A percentile compares a stretch with the other conserved stretches of the same genome.
These are phyloP conservation scores for Metridium senile DNA, from an alignment of 92 coral and sea anemone species.

Conservation along the genomic window DNA sequence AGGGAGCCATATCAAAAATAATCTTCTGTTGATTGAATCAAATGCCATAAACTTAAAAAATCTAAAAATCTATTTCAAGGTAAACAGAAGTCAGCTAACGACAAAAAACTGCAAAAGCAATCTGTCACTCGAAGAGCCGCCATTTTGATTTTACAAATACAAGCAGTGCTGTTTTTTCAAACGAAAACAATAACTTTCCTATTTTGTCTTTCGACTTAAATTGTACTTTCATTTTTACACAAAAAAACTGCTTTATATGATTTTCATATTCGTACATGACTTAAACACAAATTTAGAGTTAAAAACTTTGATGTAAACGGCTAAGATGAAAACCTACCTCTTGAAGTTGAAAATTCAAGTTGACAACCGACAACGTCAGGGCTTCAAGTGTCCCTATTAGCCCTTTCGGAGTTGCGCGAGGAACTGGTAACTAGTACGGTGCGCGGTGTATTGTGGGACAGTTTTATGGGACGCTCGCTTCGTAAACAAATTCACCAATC, in stretches of 20 bases:
- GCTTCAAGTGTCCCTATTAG: conserved; percentile 17
- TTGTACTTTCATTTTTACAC: conserved; percentile 3
- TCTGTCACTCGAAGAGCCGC: conserved; percentile 11
- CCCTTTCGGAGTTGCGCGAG: conserved; percentile 51
- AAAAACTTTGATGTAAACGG: conserved; percentile 34
- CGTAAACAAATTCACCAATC: not conserved
- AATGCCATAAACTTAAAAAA: not conserved
- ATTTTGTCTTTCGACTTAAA: conserved; percentile 12
- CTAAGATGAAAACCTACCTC: conserved; percentile 41
- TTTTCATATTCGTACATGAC: conserved; percentile 20
- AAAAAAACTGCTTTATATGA: too few relatives aligned
- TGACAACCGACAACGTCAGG: too few relatives aligned
- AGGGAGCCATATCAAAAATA: conserved; percentile 46
- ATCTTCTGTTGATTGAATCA: not conserved
- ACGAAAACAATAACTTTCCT: conserved; percentile 11
- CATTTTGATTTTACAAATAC: conserved; percentile 29
- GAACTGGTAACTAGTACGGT: conserved; percentile 38
- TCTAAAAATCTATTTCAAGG: conserved; percentile 12
- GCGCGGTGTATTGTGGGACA: conserved; percentile 53
- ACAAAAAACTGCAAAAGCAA: conserved; percentile 4
- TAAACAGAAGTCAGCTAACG: not conserved
- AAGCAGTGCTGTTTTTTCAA: conserved; percentile 26
- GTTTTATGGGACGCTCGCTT: conserved; percentile 49
- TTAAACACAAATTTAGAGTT: conserved; percentile 13
- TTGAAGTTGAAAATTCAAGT: conserved; percentile 36